Base-by-base conservation (phyloP, 1,140 invertebrate species). In the Colletes latitarsis region DNA sequence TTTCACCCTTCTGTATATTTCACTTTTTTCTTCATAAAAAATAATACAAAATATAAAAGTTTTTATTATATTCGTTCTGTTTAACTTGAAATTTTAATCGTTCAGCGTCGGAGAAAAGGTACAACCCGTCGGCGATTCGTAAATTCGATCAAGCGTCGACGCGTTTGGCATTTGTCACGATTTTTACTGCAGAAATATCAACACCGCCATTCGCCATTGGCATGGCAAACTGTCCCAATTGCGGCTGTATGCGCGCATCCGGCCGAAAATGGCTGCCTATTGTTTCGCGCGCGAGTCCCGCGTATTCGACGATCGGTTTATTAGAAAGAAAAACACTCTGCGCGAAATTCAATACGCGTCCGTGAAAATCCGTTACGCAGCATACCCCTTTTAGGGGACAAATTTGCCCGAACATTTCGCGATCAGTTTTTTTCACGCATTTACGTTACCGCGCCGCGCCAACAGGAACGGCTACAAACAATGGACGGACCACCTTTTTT, bases 131-230 rank as follows among this genome's bases (percentile, higher is more conserved):
- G 30, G 5, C 43, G 6, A 3, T 9, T 46, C 46, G 43, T 30
- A 46, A 76, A 76, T 68, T 67, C 19, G 14, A n/a, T 41, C 1
- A 17, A 14, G 43, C 6, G 15, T 9, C 14, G n/a, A 15, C 10
- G 39, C 1, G n/a, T 15, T 4, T 19, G 17, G 10, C 75, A 8
- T 69, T 70, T 62, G 43, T 62, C 55, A 41, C 43, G 67, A 0
- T 53, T 71, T 71, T 70, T 62, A 58, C 19, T 19, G 19, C 15
- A 10, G 15, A 69, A 69, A 70, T 70, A 70, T 70, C 75, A 5
- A 39, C 14, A 68, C 3, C 46, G 15, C 12, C 55, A 83, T 84
- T 57, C 70, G 70, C 58, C 49, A 53, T 75, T 60, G 62, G 60
- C 17, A 9, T 17, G 49, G 41, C 43, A 64, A 79, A 73, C 49